Evolutionary conservation across 1,140 invertebrate species (phyloP).

Genomic region (Drosophila bifasciata): DNA sequence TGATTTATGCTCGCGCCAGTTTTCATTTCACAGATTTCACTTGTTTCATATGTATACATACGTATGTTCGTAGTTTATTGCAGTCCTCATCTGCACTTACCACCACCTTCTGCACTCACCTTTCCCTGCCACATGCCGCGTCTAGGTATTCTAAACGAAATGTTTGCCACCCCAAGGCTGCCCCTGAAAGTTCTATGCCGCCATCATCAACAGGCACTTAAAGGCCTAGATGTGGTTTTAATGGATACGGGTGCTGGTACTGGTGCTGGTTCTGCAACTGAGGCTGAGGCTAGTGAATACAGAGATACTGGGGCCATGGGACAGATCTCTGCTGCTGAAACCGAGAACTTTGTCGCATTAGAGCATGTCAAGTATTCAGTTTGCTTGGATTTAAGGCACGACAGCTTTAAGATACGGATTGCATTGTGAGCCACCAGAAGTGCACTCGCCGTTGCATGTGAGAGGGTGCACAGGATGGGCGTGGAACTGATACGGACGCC

Average conservation of each 20-base stretch:
- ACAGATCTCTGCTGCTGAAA: conserved; percentile 24
- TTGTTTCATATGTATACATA: too few relatives aligned
- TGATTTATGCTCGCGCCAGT: conserved; percentile 71
- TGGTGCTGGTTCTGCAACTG: not conserved
- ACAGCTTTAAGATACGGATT: conserved; percentile 45
- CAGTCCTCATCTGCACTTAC: conserved; percentile 53
- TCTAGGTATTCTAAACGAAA: conserved; percentile 54
- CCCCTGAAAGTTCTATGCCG: conserved; percentile 24
- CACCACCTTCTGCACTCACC: conserved; percentile 6
- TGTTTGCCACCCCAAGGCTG: conserved; percentile 57
- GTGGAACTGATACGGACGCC: conserved; percentile 7
- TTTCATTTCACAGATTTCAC: conserved; percentile 68
- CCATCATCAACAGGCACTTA: conserved; percentile 68
- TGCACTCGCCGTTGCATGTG: conserved; percentile 37
- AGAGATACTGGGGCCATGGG: conserved; percentile 9
- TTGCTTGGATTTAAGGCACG: conserved; percentile 35
- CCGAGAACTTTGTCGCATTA: conserved; percentile 37
- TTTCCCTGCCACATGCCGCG: not conserved
- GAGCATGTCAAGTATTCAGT: conserved; percentile 52
- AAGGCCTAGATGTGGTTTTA: conserved; percentile 42
- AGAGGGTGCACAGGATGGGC: not conserved
- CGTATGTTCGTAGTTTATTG: conserved; percentile 38
- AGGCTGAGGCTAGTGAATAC: not conserved
- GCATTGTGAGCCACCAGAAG: conserved; percentile 41
- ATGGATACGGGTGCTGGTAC: conserved; percentile 36